Base-by-base conservation (phyloP, 2,797 vertebrate genomes). In the Hephaestus fuliginosus region DNA sequence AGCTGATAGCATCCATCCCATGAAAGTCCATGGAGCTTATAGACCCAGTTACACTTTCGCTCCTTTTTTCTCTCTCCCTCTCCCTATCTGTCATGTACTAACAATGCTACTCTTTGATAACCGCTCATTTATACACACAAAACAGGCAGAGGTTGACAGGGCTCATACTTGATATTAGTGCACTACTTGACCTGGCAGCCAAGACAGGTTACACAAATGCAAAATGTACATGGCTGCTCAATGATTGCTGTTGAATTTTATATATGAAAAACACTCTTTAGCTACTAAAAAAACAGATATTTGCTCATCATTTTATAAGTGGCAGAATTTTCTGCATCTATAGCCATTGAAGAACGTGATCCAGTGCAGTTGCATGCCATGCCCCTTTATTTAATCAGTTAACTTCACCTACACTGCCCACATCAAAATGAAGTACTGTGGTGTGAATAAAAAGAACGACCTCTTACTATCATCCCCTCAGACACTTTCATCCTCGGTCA, bases 381-480 rank as follows among this genome's bases (percentile, higher is more conserved):
- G n/a, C 30, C 11, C 15, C 44, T 70, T 73, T 20, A 43, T 22
- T 13, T 15, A 12, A 52, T 20, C 6, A 56, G 36, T 36, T 68
- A 39, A 53, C 52, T 76, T 52, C n/a, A 71, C 4, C 10, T 20
- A 5, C 25, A 12, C 71, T 12, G 28, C 44, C 67, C 63, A 13
- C 10, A 56, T 18, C 11, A 22, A 57, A 11, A 43, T 43, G 0
- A 5, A 11, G 17, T 7, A 18, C n/a, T 0, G 20, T 39, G 13
- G 5, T 39, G 28, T 53, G 20, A 70, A 36, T 61, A 56, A 56
- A 39, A 76, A 58, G 3, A 56, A 15, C n/a, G 25, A 15, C 20
- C 11, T 76, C 15, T 68, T 22, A 20, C 10, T 33, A 75, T 77
- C 30, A 76, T 52, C 49, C 48, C 5, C 52, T 74, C 63, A 10